These are phyloP conservation scores for Dendrolimus punctatus DNA, from an alignment of 1,140 invertebrate species.

Conservation along the genomic window DNA sequence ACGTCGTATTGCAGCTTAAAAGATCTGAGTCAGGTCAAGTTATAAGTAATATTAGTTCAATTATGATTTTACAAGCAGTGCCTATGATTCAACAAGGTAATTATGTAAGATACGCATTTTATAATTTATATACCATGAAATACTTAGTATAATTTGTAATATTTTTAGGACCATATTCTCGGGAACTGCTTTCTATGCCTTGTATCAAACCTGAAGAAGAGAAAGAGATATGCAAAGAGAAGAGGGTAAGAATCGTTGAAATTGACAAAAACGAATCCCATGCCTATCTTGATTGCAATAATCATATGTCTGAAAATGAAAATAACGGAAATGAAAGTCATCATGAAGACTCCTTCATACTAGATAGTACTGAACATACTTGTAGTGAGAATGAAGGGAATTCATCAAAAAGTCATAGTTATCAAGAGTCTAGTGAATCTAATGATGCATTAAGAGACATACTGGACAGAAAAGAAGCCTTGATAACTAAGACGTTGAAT, in stretches of 20 bases:
- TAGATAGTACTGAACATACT: conserved; percentile 5
- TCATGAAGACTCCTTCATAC: conserved; percentile 6
- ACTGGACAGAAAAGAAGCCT: conserved; percentile 2
- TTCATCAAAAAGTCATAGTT: conserved; percentile 4
- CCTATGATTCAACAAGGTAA: conserved; percentile 8
- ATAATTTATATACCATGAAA: too few relatives aligned
- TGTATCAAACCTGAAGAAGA: too few relatives aligned
- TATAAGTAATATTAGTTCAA: conserved; percentile 38
- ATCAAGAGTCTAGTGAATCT: conserved; percentile 9
- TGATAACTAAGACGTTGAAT: conserved; percentile 7
- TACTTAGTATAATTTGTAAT: too few relatives aligned
- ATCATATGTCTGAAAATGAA: too few relatives aligned
- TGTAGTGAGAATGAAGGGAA: conserved; percentile 10
- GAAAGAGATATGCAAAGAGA: too few relatives aligned
- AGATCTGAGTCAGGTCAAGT: conserved; percentile 29
- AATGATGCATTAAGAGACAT: conserved; percentile 8
- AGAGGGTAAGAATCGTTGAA: too few relatives aligned
- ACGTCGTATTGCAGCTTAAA: conserved; percentile 38
- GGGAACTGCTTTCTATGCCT: too few relatives aligned
- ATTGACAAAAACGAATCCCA: too few relatives aligned
- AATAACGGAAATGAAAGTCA: background rate
- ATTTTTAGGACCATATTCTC: too few relatives aligned
- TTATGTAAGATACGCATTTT: background rate
- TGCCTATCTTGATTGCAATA: too few relatives aligned
- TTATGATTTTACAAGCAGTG: conserved; percentile 32